Evolutionary conservation across 1,140 invertebrate species (phyloP), one percentile per base, ranked within the genome.

Genomic region (Euwallacea similis): DNA sequence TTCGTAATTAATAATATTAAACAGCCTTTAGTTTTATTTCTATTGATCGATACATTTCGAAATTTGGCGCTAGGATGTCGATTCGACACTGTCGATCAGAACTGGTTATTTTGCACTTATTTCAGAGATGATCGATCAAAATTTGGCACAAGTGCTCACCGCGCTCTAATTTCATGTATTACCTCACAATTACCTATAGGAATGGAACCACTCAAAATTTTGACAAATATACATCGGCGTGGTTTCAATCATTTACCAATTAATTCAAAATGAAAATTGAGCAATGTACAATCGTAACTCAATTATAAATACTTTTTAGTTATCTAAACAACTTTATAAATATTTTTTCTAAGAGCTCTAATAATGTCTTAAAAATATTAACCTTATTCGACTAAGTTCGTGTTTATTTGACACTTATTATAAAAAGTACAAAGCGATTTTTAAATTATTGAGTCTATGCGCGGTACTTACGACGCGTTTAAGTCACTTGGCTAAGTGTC

Each of bases 401-500:
- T 70, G 76, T 73, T 70, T 76, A 75, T 71, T 77, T 69, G 71
- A 79, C 77, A 79, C 65, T 72, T 78, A 79, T 56, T 66, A 62
- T 79, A 81, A 81, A 81, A 81, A 79, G 79, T 81, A 81, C 76
- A 79, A 81, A 81, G 79, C 79, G 78, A 77, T 79, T 78, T 64
- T 70, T 70, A 46, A 56, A 59, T 13, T 67, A 50, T 15, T 66
- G 70, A 72, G 70, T 72, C 70, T 56, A 50, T 66, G 64, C 70
- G 64, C 70, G 70, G 64, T 60, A 64, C 58, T 55, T 61, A 42
- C 70, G 65, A 61, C 55, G 50, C 16, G 41, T 54, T 64, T 16
- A 71, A 65, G 60, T 73, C 71, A 73, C 71, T 70, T 42, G 46
- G 8, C 42, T 41, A 58, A 73, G 74, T 71, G 71, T 72, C 50